Evolutionary conservation across 2,797 vertebrate genomes (phyloP).

Genomic region (Bradypus variegatus): DNA sequence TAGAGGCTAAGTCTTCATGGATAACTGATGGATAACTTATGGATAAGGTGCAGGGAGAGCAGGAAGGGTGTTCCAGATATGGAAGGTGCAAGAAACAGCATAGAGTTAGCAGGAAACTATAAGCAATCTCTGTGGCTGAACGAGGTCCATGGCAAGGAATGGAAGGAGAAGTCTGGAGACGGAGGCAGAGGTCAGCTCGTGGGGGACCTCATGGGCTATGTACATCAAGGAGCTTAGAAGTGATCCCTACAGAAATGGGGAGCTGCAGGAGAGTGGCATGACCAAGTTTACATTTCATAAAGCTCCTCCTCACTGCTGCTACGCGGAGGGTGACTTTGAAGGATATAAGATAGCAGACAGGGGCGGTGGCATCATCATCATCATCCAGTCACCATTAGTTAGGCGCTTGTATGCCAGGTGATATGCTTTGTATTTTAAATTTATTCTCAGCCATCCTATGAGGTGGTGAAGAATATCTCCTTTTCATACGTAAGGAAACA

Average conservation of each 20-base stretch:
- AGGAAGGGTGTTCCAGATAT: background rate
- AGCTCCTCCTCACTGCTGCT: background rate
- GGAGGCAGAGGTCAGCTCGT: background rate
- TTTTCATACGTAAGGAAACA: background rate
- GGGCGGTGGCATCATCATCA: background rate
- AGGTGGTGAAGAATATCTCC: background rate
- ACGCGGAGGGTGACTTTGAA: background rate
- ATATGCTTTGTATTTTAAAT: background rate
- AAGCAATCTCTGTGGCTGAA: background rate
- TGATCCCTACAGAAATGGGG: background rate
- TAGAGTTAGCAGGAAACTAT: background rate
- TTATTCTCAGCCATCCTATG: background rate
- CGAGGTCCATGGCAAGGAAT: conserved; percentile 1
- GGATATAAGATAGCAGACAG: background rate
- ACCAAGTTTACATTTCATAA: background rate
- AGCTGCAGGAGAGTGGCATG: background rate
- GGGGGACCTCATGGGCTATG: background rate
- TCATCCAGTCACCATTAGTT: background rate
- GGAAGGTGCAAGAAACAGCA: conserved; percentile 10
- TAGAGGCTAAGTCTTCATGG: background rate
- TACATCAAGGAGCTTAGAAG: background rate
- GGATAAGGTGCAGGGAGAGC: background rate
- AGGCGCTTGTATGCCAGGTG: background rate
- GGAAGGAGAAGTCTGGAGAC: background rate
- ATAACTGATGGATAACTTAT: background rate